Conservation (phyloP, 2,797 vertebrate species). For the Sebastes flavidus region DNA sequence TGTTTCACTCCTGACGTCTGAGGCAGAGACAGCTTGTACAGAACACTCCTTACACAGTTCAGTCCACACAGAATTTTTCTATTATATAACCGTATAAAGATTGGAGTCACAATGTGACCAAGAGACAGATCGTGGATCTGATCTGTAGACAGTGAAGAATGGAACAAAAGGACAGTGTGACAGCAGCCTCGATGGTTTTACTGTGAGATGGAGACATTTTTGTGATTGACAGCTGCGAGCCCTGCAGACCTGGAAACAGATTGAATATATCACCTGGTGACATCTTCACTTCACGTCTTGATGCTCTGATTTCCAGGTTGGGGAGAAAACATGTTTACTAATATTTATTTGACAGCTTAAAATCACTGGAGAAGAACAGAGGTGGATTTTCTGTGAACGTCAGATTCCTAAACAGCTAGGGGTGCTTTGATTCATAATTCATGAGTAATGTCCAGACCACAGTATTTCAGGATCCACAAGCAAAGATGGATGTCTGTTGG, state of each 20-base stretch:
- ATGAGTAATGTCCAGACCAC: neutral
- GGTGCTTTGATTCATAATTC: neutral
- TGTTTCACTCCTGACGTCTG: too few species aligned
- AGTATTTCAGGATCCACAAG: neutral
- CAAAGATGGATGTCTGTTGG: neutral
- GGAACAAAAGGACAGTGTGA: neutral
- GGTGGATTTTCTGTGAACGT: neutral
- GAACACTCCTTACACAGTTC: neutral
- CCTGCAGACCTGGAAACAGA: neutral
- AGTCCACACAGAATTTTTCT: neutral
- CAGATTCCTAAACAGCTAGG: neutral
- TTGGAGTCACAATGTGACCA: too few species aligned
- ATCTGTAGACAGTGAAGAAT: neutral
- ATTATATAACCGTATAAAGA: neutral
- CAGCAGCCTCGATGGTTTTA: neutral
- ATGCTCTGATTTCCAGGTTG: neutral
- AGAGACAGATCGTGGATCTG: neutral
- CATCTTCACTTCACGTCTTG: neutral
- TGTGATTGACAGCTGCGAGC: neutral
- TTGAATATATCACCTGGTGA: neutral
- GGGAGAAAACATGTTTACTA: neutral
- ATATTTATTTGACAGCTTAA: neutral
- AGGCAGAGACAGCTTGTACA: too few species aligned
- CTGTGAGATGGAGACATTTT: neutral
- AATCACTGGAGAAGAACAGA: neutral